Base-by-base conservation (phyloP, 2,888 invertebrate genomes). In the Trichogramma evanescens region DNA sequence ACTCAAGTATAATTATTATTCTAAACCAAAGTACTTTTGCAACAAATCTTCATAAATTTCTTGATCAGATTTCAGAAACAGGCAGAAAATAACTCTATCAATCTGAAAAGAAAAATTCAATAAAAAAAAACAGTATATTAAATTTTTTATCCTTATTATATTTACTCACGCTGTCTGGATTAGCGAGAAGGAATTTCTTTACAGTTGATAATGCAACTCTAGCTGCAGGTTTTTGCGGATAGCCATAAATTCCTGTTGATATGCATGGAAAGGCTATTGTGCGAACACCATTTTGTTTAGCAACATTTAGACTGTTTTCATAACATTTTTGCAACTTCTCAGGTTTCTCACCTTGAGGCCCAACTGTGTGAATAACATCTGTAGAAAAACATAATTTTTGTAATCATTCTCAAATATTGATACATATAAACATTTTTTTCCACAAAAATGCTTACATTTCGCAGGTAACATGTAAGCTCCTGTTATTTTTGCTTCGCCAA, bases 301-400 rank as follows among this genome's bases (percentile, higher is more conserved):
- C 82, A 10, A 86, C 66, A 0, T 83, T 74, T 1, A 94, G 78
- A 70, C 86, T 84, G 13, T 84, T 87, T 57, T 81, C 78, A 72
- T 95, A 95, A 73, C 92, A 91, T 0, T 83, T 82, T 58, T 80
- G 75, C 5, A 95, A 81, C 50, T 82, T 78, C 0, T 81, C 76
- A 5, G 85, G 83, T 4, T 87, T 84, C 64, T 89, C 87, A 50
- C 90, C 89, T 71, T 83, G 83, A 1, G 95, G 94, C 0, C 95
- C 95, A 13, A 94, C 94, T 6, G 94, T 93, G 74, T 93, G 93
- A 66, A 95, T 91, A 0, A 95, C 85, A 81, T 91, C 93, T 93
- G 80, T 51, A 50, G 6, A 4, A 49, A 26, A 41, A 8, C 4
- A 13, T 45, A 83, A 83, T 46, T 26, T 44, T 53, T 52, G 38